phyloP scores from a whole-genome alignment of 2,888 invertebrate genomes.

The Chloroclystis v-ata region DNA sequence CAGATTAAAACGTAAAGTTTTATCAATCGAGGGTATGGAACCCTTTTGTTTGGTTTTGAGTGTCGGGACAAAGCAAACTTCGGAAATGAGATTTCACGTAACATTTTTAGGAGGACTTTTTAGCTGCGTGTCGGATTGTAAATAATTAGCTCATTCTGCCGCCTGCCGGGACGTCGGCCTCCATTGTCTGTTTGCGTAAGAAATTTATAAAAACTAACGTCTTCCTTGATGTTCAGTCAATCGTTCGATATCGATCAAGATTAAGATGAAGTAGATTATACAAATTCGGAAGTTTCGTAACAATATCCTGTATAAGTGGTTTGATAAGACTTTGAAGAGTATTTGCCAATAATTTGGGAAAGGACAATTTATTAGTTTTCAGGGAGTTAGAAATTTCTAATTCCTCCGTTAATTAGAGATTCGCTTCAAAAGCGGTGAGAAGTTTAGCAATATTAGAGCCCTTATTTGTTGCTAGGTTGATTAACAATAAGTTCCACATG shows the following conservation, averaged over 20 bases:
- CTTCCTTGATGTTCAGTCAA: conserved; percentile 42
- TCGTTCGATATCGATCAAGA: conserved; percentile 14
- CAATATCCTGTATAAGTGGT: conserved; percentile 14
- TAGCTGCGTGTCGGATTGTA: conserved; percentile 72
- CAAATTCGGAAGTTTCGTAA: conserved; percentile 12
- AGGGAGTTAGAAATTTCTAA: conserved; percentile 52
- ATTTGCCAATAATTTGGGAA: conserved; percentile 12
- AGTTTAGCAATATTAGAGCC: conserved; percentile 56
- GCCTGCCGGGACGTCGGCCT: conserved; percentile 53
- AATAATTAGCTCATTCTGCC: conserved; percentile 73
- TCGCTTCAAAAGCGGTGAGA: conserved; percentile 42
- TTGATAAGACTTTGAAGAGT: conserved; percentile 12
- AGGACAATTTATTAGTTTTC: conserved; percentile 52
- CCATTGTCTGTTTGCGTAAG: conserved; percentile 65
- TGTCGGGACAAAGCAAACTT: conserved; percentile 60
- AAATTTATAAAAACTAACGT: conserved; percentile 51
- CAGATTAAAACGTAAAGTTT: conserved; percentile 34
- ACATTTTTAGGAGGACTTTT: conserved; percentile 59
- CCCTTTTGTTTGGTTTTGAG: conserved; percentile 53
- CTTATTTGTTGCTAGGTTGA: conserved; percentile 57
- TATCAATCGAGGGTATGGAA: conserved; percentile 48
- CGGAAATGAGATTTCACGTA: conserved; percentile 76
- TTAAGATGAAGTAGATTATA: conserved; percentile 3
- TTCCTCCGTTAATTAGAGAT: conserved; percentile 59
- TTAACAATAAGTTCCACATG: conserved; percentile 48